Evolutionary conservation across 2,113 vertebrate species (phyloP).

Genomic region (Capreolus pygargus): DNA sequence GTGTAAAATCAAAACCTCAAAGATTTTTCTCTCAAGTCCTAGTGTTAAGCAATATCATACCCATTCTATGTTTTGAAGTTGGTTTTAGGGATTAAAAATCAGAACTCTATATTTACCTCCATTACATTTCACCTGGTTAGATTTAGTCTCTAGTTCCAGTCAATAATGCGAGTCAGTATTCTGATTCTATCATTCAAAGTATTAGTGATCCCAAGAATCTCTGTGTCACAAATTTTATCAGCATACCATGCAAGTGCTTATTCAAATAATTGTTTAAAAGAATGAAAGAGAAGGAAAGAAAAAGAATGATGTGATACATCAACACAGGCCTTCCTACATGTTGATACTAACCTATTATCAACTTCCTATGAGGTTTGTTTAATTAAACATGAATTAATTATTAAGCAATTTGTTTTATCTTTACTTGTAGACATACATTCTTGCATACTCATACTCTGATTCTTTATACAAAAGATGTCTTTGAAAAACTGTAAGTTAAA

Average conservation of each 20-base stretch:
- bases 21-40: neutral
- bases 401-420: neutral
- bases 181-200: neutral
- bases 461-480: neutral
- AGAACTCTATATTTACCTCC: neutral
- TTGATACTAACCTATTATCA: neutral
- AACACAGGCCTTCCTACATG: neutral
- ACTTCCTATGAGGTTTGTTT: neutral
- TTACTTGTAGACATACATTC: neutral
- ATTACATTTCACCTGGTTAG: neutral
- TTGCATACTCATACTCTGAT: neutral
- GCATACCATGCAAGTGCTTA: neutral
- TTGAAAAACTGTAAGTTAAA: neutral
- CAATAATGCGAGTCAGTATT: neutral
- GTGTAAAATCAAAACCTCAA: neutral
- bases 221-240: neutral
- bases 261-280: neutral
- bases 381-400: neutral
- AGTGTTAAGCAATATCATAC: neutral
- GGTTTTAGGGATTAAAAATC: neutral
- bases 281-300: neutral
- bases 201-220: neutral
- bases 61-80: neutral
- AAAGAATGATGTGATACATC: neutral
- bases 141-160: neutral